Percentiles rank a stretch among this genome's conserved stretches.
phyloP scores from a whole-genome alignment of 2,113 vertebrate species.

The Diphyllodes magnificus region DNA sequence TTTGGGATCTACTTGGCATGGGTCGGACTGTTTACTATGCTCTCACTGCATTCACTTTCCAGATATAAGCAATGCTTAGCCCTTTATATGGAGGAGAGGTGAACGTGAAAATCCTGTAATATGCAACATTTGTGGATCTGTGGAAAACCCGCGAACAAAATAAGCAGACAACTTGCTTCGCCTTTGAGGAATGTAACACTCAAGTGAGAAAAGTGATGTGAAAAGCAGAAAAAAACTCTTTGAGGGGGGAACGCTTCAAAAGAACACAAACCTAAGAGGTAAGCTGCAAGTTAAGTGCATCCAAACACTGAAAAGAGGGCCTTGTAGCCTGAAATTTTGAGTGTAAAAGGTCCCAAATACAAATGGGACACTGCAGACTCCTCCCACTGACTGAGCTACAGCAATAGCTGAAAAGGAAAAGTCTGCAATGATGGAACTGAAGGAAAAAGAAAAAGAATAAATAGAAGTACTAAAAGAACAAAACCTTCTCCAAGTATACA shows the following conservation, averaged over 20 bases:
- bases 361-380: neutral
- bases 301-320: neutral
- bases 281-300: neutral
- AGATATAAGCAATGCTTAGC: neutral
- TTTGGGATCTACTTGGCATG: neutral
- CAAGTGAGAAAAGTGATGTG: neutral
- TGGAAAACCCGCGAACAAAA: neutral
- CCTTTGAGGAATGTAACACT: neutral
- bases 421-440: neutral
- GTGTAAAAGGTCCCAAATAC: neutral
- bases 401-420: neutral
- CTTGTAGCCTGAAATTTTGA: neutral
- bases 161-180: neutral
- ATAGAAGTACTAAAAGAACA: neutral
- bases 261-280: neutral
- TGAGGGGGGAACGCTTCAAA: fast-evolving
- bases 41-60: neutral
- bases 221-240: neutral
- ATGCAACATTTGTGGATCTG: neutral
- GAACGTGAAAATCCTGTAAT: neutral
- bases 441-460: neutral
- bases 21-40: neutral
- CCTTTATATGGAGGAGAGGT: neutral
- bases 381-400: neutral
- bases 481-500: neutral